Base-by-base conservation (phyloP, 2,888 invertebrate genomes). In the Muschampia plurimacula region DNA sequence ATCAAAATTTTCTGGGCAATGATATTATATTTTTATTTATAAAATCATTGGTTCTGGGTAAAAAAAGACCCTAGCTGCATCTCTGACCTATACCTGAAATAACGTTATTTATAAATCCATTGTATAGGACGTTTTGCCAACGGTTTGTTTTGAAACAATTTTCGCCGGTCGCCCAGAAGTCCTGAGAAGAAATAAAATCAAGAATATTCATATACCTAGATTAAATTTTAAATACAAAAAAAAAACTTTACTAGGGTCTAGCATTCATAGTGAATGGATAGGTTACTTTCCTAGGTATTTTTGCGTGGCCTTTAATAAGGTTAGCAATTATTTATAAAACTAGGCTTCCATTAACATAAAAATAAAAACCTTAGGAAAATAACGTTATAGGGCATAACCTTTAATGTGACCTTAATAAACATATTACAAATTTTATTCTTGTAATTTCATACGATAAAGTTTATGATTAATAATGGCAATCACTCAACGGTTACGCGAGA, bases 211-310 rank as follows among this genome's bases (percentile, higher is more conserved):
- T 5, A 2, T 13, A 5, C 10, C 1, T n/a, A 49, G 5, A 13
- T 13, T 13, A 49, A 49, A 49, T 1, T 49, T 10, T n/a, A 9
- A 9, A 6, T 49, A 13, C 12, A 63, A 60, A 41, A 69, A 62
- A 49, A 15, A 12, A n/a, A 39, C 39, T 49, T 62, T 69, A 44
- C 22, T 64, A 52, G 15, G 32, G 41, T 63, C 62, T 64, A 70
- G 63, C 55, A 71, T 70, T 64, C 66, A 64, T 49, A 5, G n/a
- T 57, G 49, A 46, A 64, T 69, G 69, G 13, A 57, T 65, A 65
- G 70, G 64, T 70, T 64, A 70, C 64, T 22, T 22, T n/a, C n/a
- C 28, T 32, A 67, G 57, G 22, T 67, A 44, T 60, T 36, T 57
- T 64, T 57, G 39, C 12, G 13, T 70, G 13, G 41, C 57, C 64